Percentiles rank a stretch among this genome's conserved stretches.
Evolutionary conservation across 1,140 invertebrate species (phyloP).

Genomic region (Drosophila busckii): DNA sequence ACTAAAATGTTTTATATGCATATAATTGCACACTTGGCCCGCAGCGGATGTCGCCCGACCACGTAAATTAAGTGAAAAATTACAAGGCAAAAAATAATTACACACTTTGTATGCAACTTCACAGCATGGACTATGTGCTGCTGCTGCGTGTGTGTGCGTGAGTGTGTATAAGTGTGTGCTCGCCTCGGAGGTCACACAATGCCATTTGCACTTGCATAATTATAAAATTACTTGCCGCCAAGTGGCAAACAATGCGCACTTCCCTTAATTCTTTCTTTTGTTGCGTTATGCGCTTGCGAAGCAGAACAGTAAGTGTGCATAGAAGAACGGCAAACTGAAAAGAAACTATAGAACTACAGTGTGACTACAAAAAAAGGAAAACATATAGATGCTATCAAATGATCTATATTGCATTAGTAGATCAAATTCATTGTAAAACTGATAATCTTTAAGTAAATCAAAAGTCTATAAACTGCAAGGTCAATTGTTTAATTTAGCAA

Average conservation of each 20-base stretch:
- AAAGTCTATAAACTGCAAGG: no score
- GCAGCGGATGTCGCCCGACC: slow-evolving; percentile 58
- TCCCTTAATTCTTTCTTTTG: slow-evolving; percentile 46
- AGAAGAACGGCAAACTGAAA: no score
- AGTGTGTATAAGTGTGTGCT: slow-evolving; percentile 7
- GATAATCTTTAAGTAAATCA: no score
- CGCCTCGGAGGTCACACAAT: slow-evolving; percentile 62
- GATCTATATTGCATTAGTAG: no score
- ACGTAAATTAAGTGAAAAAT: slow-evolving; percentile 71
- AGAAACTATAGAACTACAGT: no score
- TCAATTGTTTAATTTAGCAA: no score
- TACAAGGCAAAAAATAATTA: slow-evolving; percentile 70
- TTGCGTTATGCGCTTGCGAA: background rate
- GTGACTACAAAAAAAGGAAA: no score
- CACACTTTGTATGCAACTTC: slow-evolving; percentile 65
- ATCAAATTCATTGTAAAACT: no score
- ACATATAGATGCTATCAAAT: no score
- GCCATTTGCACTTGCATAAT: slow-evolving; percentile 68
- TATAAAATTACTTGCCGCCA: slow-evolving; percentile 66
- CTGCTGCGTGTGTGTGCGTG: slow-evolving; percentile 2
- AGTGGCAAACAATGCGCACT: slow-evolving; percentile 65
- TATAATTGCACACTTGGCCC: slow-evolving; percentile 55
- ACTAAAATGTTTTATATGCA: slow-evolving; percentile 29
- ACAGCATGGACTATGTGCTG: slow-evolving; percentile 3
- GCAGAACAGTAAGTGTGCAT: no score